Base-by-base conservation (phyloP, 2,888 invertebrate genomes). In the Belgica antarctica region DNA sequence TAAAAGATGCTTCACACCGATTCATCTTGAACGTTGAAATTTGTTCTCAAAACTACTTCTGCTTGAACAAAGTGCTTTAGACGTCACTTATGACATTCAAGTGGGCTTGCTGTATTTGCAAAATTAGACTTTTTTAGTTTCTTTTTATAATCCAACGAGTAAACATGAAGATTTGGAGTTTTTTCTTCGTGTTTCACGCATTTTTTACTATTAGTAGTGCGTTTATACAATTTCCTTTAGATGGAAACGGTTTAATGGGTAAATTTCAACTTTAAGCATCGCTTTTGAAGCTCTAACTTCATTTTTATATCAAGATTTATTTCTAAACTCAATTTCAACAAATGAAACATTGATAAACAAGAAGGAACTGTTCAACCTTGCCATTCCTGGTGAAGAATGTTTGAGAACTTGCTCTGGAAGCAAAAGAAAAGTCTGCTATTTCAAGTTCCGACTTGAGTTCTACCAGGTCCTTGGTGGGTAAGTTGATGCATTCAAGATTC, bases 361-460 rank as follows among this genome's bases (percentile, higher is more conserved):
- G 10, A 41, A n/a, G 4, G 59, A 59, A 27, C 15, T 59, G n/a
- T 27, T 59, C 27, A 12, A 27, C 10, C n/a, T 27, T 25, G 5
- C 59, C 12, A 25, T 59, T 27, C 59, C 59, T 27, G 59, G 59
- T 5, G 25, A 59, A 25, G n/a, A 27, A 15, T 59, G 59, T n/a
- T 27, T 27, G 8, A 3, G 59, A 5, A 4, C 19, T 12, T 59
- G 59, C 25, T 27, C 4, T 5, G 15, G 8, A 59, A 25, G 27
- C 12, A 15, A 25, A 12, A 25, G 22, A 27, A 24, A 12, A 24
- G 59, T 62, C 17, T 81, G 81, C 73, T 75, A 77, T 70, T 80
- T 78, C 72, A 73, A 76, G 62, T 79, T 80, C 72, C 74, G 74
- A 1, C 69, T 80, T 4, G 81, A 81, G 72, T 74, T 76, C 71